These are phyloP conservation scores for Noctuana brunneofusca DNA, from an alignment of 2,888 invertebrate genomes.

Conservation along the genomic window DNA sequence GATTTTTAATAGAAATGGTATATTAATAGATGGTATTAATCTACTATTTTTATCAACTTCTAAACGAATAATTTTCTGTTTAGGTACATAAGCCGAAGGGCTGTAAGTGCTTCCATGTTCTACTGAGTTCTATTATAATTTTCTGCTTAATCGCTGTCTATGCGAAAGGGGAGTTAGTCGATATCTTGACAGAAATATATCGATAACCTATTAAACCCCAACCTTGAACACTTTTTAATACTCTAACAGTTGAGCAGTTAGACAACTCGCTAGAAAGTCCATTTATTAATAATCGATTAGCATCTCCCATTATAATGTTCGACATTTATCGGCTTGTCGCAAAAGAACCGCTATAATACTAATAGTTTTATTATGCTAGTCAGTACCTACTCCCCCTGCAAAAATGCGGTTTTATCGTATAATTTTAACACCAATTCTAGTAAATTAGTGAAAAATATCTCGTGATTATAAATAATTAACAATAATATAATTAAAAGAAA, in stretches of 20 bases:
- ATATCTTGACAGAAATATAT: conserved; percentile 32
- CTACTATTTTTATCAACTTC: too few relatives aligned
- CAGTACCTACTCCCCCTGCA: background rate
- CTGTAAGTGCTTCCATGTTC: too few relatives aligned
- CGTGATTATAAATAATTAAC: too few relatives aligned
- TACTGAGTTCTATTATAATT: background rate
- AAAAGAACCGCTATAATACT: conserved; percentile 27
- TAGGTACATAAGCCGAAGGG: too few relatives aligned
- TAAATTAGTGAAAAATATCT: too few relatives aligned
- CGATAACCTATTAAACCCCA: conserved; percentile 27
- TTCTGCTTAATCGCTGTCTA: conserved; percentile 2
- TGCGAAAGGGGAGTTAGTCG: background rate
- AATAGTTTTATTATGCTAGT: conserved; percentile 19
- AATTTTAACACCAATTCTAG: background rate
- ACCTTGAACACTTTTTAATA: conserved; percentile 28
- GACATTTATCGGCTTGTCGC: conserved; percentile 31
- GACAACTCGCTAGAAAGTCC: conserved; percentile 28
- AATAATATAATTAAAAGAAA: too few relatives aligned
- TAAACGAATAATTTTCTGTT: too few relatives aligned
- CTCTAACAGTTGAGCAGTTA: conserved; percentile 13
- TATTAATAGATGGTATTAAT: too few relatives aligned
- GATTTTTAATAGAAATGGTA: too few relatives aligned
- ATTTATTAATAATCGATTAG: conserved; percentile 31
- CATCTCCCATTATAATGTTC: conserved; percentile 21
- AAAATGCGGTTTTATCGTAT: conserved; percentile 1